Percentiles rank a stretch among this genome's conserved stretches.
phyloP scores from a whole-genome alignment of 1,140 invertebrate species.

The Tetragonula clypearis region DNA sequence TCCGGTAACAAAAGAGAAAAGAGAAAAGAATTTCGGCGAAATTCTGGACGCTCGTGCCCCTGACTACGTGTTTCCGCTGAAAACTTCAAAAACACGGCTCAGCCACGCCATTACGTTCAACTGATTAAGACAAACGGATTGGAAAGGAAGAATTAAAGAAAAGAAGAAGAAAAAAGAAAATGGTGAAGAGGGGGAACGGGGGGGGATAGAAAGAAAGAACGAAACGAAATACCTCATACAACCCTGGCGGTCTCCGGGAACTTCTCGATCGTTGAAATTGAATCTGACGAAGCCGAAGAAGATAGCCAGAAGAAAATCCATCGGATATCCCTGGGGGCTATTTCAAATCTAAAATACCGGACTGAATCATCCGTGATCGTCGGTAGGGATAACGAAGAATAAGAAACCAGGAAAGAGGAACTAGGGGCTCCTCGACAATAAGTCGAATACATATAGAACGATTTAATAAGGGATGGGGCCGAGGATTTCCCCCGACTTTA shows the following conservation, averaged over 20 bases:
- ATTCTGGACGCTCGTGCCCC: background rate
- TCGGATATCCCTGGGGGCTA: conserved; percentile 39
- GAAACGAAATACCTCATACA: conserved; percentile 6
- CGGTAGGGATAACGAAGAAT: background rate
- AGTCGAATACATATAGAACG: background rate
- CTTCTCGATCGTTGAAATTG: conserved; percentile 39
- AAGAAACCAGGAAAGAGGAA: background rate
- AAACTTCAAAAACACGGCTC: conserved; percentile 6
- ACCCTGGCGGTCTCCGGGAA: conserved; percentile 2
- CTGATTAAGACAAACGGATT: conserved; percentile 19
- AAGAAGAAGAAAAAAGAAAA: background rate
- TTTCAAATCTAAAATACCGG: conserved; percentile 63
- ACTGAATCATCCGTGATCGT: conserved; percentile 43
- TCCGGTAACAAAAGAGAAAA: background rate
- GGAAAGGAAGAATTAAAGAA: too few relatives aligned
- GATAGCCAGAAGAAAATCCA: conserved; percentile 37
- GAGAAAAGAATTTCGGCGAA: background rate
- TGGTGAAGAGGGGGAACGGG: background rate
- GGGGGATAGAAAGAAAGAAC: background rate
- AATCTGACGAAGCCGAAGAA: conserved; percentile 34
- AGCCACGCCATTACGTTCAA: background rate
- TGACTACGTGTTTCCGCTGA: background rate
- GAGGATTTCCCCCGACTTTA: background rate
- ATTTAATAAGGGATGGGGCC: conserved; percentile 5
- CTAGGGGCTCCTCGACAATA: background rate